These are phyloP conservation scores for Magallana nippona DNA, from an alignment of 2,888 invertebrate species.

Conservation along the genomic window DNA sequence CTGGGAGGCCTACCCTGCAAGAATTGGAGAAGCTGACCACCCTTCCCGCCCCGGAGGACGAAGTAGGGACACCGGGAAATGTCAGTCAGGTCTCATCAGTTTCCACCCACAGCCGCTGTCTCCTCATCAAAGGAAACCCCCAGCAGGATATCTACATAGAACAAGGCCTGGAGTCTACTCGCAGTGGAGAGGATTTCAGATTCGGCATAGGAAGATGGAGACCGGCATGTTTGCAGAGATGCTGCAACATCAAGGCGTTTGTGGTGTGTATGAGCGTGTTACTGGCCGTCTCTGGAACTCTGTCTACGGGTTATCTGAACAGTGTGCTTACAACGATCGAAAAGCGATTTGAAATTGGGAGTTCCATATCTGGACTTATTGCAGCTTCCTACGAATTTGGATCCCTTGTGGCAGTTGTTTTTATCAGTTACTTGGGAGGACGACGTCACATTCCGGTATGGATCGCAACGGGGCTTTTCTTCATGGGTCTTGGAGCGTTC, in stretches of 20 bases:
- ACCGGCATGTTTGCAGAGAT: slow-evolving; percentile 91
- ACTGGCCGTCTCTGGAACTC: slow-evolving; percentile 75
- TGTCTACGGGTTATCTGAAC: slow-evolving; percentile 79
- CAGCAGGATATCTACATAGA: slow-evolving; percentile 66
- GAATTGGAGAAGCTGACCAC: slow-evolving; percentile 46
- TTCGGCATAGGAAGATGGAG: slow-evolving; percentile 93
- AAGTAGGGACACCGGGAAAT: slow-evolving; percentile 64
- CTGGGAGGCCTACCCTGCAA: slow-evolving; percentile 48
- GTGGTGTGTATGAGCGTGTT: slow-evolving; percentile 77
- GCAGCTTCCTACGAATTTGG: slow-evolving; percentile 95
- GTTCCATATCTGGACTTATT: slow-evolving; percentile 94
- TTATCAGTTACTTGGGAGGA: slow-evolving; percentile 96
- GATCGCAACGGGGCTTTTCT: slow-evolving; percentile 93
- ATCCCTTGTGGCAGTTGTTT: slow-evolving; percentile 96
- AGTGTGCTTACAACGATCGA: slow-evolving; percentile 96
- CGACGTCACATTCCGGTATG: slow-evolving; percentile 95
- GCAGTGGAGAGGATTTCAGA: slow-evolving; percentile 81
- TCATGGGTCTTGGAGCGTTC: slow-evolving; percentile 95
- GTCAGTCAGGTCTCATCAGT: slow-evolving; percentile 66
- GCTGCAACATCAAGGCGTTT: slow-evolving; percentile 90
- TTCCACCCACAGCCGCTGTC: slow-evolving; percentile 68
- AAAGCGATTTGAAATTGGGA: slow-evolving; percentile 94
- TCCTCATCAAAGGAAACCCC: slow-evolving; percentile 61
- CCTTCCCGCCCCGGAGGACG: slow-evolving; percentile 42
- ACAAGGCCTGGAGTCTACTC: slow-evolving; percentile 45